phyloP scores from a whole-genome alignment of 2,797 vertebrate genomes.

The Takifugu ocellatus region DNA sequence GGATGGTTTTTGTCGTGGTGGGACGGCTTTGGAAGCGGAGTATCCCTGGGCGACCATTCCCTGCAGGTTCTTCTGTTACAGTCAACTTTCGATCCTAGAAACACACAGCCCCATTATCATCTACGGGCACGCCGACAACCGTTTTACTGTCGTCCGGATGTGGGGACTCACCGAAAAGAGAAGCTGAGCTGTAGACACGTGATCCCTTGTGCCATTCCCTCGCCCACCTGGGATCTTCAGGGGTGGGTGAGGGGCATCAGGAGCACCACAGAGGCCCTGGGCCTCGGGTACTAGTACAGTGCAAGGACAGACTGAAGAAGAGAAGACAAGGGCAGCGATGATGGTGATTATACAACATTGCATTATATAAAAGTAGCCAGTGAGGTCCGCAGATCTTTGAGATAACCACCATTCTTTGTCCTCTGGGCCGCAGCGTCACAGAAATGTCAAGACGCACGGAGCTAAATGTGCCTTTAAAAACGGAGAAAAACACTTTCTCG shows the following conservation, averaged over 20 bases:
- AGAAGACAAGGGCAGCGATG: background rate
- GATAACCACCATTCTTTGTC: too few relatives aligned
- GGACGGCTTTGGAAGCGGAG: conserved; percentile 80
- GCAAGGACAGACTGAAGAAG: conserved; percentile 72
- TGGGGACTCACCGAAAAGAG: conserved; percentile 74
- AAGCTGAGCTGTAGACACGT: conserved; percentile 92
- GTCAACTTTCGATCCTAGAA: conserved; percentile 80
- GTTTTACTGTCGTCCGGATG: background rate
- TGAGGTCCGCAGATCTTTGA: background rate
- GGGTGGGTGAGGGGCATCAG: conserved; percentile 99
- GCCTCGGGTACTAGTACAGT: conserved; percentile 82
- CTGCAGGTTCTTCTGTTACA: conserved; percentile 80
- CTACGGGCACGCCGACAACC: background rate
- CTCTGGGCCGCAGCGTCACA: too few relatives aligned
- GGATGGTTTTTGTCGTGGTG: conserved; percentile 70
- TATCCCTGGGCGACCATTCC: conserved; percentile 74
- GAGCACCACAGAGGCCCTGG: conserved; percentile 99
- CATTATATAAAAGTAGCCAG: background rate
- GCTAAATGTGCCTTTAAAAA: background rate
- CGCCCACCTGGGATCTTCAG: conserved; percentile 99
- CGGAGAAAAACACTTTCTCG: background rate
- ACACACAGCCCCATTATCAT: background rate
- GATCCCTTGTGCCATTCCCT: conserved; percentile 99
- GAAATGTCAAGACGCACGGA: too few relatives aligned
- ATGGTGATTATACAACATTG: background rate